Evolutionary conservation across 2,113 vertebrate species (phyloP).

Genomic region (Channa maculata): DNA sequence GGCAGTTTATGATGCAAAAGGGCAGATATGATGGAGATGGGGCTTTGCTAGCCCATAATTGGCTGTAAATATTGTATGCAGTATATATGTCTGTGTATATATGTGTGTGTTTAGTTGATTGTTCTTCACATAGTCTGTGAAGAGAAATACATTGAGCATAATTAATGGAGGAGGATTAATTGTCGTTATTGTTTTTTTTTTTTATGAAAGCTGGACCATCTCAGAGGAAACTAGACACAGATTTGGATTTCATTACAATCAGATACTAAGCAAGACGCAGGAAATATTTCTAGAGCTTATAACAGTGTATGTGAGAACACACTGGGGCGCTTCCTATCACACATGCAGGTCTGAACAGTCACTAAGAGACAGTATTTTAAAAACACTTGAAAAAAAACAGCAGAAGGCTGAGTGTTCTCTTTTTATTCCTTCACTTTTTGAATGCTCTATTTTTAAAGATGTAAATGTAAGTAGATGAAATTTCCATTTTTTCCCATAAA

Average conservation of each 20-base stretch:
- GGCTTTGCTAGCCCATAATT: slow-evolving; percentile 49
- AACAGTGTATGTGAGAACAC: background rate
- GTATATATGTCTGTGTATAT: background rate
- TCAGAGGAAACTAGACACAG: slow-evolving; percentile 2
- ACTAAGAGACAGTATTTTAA: background rate
- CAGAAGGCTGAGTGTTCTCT: too few relatives aligned
- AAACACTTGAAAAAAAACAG: too few relatives aligned
- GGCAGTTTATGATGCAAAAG: slow-evolving; percentile 56
- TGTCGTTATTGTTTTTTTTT: background rate
- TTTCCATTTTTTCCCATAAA: too few relatives aligned
- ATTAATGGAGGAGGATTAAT: slow-evolving; percentile 1
- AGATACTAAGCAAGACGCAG: background rate
- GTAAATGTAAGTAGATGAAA: too few relatives aligned
- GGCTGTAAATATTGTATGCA: slow-evolving; percentile 43
- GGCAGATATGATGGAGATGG: slow-evolving; percentile 50
- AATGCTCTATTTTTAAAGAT: too few relatives aligned
- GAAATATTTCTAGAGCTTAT: background rate
- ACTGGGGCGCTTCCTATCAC: background rate
- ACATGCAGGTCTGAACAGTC: background rate
- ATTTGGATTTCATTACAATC: slow-evolving; percentile 7
- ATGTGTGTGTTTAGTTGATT: background rate
- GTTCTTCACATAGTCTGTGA: background rate
- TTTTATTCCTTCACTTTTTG: too few relatives aligned
- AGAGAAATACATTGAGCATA: slow-evolving; percentile 12
- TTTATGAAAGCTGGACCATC: slow-evolving; percentile 14